Evolutionary conservation across 35 echinoderm and acorn worm genomes (phyloP).

Genomic region (Patiria miniata): DNA sequence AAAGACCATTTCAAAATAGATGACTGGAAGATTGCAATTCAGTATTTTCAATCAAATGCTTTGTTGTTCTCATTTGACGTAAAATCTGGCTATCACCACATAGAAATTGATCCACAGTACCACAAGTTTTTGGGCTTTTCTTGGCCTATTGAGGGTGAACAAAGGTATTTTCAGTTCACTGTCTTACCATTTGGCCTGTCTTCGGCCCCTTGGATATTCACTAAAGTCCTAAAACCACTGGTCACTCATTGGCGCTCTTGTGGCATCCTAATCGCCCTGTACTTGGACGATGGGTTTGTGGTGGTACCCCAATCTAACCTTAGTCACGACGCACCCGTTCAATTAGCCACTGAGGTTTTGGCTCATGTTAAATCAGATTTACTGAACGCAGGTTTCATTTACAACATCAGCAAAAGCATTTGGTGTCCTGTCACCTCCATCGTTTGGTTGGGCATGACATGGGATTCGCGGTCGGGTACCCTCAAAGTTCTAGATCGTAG

Average conservation of each 20-base stretch:
- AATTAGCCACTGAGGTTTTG: not conserved
- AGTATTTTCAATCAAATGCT: not conserved
- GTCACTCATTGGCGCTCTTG: constrained; percentile 7
- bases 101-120: constrained; percentile 15
- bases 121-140: constrained; percentile 29
- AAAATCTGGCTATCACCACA: constrained; percentile 29
- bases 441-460: constrained; percentile 19
- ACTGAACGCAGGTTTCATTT: constrained; percentile 1
- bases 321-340: not conserved
- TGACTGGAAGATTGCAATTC: not conserved
- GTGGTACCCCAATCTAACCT: not conserved
- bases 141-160: constrained; percentile 15
- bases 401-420: not conserved
- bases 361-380: not conserved
- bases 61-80: constrained; percentile 36
- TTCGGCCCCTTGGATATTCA: constrained; percentile 32
- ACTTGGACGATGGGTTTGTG: constrained; percentile 31
- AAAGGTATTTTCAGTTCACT: constrained; percentile 19
- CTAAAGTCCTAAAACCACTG: constrained; percentile 27
- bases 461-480: not conserved
- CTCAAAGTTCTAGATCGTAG: constrained; percentile 21
- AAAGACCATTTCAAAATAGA: constrained; percentile 35
- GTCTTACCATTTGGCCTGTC: constrained; percentile 31
- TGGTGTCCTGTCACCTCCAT: constrained; percentile 11
- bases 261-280: not conserved